Evolutionary conservation across 2,113 vertebrate species (phyloP).

Genomic region (Pseudorhombus dupliciocellatus): DNA sequence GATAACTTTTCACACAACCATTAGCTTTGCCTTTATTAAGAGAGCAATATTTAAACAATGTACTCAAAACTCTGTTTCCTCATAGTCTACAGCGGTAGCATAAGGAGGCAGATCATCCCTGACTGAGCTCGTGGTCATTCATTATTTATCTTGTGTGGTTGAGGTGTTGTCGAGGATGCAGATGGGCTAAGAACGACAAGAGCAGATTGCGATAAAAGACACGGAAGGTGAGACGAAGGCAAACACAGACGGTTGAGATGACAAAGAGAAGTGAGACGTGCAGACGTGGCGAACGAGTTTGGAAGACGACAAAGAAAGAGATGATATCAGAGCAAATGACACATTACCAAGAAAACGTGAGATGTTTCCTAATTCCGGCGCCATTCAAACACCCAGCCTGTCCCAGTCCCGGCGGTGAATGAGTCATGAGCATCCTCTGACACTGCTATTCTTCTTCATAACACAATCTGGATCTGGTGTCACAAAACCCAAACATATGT

Average conservation of each 20-base stretch:
- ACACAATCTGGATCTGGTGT: constrained; percentile 52
- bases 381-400: constrained; percentile 32
- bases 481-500: constrained; percentile 52
- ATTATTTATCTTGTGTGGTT: constrained; percentile 39
- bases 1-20: background rate
- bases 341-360: constrained; percentile 46
- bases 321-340: constrained; percentile 56
- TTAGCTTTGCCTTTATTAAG: background rate
- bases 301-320: constrained; percentile 33
- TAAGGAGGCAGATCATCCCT: background rate
- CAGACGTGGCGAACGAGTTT: constrained; percentile 18
- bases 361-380: constrained; percentile 46
- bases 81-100: constrained; percentile 5
- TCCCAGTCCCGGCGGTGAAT: constrained; percentile 27
- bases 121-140: constrained; percentile 21
- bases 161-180: constrained; percentile 21
- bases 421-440: constrained; percentile 40
- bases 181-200: constrained; percentile 18
- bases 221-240: constrained; percentile 18
- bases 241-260: constrained; percentile 28
- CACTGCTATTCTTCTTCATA: constrained; percentile 37
- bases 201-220: constrained; percentile 26
- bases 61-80: constrained; percentile 1
- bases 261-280: constrained; percentile 21
- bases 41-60: no score